phyloP scores from a whole-genome alignment of 2,113 vertebrate genomes.

The Rynchops niger region DNA sequence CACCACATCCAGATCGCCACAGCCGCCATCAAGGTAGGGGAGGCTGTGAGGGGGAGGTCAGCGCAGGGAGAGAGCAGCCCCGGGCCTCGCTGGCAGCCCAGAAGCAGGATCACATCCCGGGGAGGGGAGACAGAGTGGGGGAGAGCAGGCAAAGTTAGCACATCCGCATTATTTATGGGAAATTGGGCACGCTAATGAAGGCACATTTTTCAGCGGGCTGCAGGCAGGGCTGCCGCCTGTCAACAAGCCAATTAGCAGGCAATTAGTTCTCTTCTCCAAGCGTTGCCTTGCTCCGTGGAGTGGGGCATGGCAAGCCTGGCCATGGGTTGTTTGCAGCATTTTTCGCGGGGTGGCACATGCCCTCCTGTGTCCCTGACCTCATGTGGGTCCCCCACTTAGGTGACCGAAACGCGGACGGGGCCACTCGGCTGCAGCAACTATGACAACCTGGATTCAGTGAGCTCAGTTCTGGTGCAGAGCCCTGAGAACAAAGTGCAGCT shows the following conservation, averaged over 20 bases:
- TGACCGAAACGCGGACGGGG: conserved; percentile 95
- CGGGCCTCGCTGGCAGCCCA: accelerated
- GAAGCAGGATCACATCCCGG: accelerated
- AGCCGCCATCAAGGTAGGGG: conserved; percentile 90
- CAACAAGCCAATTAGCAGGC: conserved; percentile 71
- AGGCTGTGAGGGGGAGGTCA: neutral
- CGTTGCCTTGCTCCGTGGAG: neutral
- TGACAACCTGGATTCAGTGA: conserved; percentile 97
- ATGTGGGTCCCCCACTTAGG: conserved; percentile 74
- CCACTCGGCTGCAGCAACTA: conserved; percentile 99
- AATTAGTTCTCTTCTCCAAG: conserved; percentile 56
- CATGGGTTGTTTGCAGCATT: neutral
- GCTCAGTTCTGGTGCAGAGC: conserved; percentile 96
- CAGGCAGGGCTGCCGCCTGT: conserved; percentile 56
- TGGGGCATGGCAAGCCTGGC: neutral
- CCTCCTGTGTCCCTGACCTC: neutral
- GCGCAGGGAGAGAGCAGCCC: accelerated
- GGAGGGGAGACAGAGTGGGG: neutral
- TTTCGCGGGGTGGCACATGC: accelerated
- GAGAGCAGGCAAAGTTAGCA: neutral
- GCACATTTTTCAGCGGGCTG: conserved; percentile 38
- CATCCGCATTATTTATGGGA: conserved; percentile 21
- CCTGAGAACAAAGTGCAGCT: conserved; percentile 98
- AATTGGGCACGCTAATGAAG: conserved; percentile 63
- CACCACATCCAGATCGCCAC: conserved; percentile 98